Conservation (phyloP, 2,888 invertebrate species). For the Parapristionchus giblindavisi region DNA sequence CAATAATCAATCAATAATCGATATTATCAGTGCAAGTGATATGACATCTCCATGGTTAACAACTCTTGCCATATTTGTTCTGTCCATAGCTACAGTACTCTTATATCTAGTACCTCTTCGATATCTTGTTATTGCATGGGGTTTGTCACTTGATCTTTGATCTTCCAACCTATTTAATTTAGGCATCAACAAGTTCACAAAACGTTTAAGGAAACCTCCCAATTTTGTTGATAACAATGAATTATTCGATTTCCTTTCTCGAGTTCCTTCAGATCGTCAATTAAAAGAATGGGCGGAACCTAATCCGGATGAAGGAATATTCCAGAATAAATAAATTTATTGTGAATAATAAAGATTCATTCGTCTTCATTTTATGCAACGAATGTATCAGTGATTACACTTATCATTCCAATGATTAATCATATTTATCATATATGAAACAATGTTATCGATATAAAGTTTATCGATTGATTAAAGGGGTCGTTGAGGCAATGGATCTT, state of each 20-base stretch:
- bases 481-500: constrained; percentile 55
- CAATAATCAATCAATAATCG: background rate
- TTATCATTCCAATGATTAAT: no score
- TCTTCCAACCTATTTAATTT: constrained; percentile 40
- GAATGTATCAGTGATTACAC: background rate
- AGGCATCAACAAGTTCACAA: constrained; percentile 88
- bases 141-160: constrained; percentile 71
- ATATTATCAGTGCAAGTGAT: constrained; percentile 82
- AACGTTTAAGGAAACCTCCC: constrained; percentile 90
- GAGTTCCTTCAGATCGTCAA: constrained; percentile 92
- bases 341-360: no score
- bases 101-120: constrained; percentile 88
- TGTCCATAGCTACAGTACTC: constrained; percentile 80
- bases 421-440: no score
- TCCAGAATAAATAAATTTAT: no score
- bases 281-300: constrained; percentile 71
- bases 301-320: no score
- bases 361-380: background rate
- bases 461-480: constrained; percentile 44
- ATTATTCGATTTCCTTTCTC: constrained; percentile 88
- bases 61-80: constrained; percentile 85
- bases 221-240: constrained; percentile 97
- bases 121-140: constrained; percentile 90
- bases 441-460: background rate
- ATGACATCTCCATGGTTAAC: constrained; percentile 96